These are phyloP conservation scores for Naso thynnoides DNA, from an alignment of 2,797 vertebrate genomes.

Conservation along the genomic window DNA sequence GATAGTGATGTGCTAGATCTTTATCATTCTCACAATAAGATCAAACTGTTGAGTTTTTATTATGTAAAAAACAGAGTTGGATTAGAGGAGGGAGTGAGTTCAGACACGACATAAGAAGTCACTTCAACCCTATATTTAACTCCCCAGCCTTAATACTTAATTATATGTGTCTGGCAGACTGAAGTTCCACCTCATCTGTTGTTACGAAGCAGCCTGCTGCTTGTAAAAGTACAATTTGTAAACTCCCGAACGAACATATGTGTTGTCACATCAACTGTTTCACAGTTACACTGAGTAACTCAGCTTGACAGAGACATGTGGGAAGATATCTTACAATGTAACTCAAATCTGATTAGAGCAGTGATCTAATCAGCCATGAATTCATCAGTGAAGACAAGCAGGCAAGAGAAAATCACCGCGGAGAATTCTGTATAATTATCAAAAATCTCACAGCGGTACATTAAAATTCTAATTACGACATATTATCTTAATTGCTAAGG, in stretches of 20 bases:
- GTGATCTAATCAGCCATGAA: conserved; percentile 85
- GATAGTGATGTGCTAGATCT: conserved; percentile 9
- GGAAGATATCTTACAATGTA: conserved; percentile 74
- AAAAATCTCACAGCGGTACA: conserved; percentile 85
- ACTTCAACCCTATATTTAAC: conserved; percentile 29
- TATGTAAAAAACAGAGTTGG: conserved; percentile 14
- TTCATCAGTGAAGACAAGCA: conserved; percentile 82
- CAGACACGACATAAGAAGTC: conserved; percentile 21
- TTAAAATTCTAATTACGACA: conserved; percentile 87
- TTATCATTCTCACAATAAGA: not conserved
- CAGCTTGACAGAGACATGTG: conserved; percentile 75
- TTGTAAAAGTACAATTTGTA: conserved; percentile 40
- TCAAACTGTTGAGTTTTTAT: conserved; percentile 16
- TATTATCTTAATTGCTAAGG: conserved; percentile 87
- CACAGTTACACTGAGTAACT: conserved; percentile 63
- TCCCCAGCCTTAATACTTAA: conserved; percentile 41
- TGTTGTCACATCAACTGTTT: conserved; percentile 56
- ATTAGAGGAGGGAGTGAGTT: conserved; percentile 36
- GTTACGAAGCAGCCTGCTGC: conserved; percentile 44
- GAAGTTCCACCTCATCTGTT: conserved; percentile 34
- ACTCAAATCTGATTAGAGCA: conserved; percentile 82
- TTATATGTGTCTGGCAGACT: conserved; percentile 26
- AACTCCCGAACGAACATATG: conserved; percentile 49
- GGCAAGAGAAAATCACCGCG: conserved; percentile 79
- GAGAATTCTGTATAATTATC: conserved; percentile 85